Base-by-base conservation (phyloP, 2,888 invertebrate genomes). In the Oscheius myriophilus region DNA sequence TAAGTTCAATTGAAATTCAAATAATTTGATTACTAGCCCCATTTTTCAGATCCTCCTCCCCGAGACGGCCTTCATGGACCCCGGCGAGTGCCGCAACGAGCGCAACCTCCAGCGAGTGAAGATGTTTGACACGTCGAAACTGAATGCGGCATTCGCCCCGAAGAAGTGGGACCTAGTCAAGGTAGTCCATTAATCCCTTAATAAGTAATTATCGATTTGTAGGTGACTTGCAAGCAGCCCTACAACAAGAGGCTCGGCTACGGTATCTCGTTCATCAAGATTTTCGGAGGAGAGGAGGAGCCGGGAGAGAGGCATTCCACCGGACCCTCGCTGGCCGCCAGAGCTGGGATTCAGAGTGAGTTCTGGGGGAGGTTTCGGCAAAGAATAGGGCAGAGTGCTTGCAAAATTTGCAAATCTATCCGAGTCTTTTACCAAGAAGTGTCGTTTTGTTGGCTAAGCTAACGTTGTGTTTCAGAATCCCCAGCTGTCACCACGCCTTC, bases 141-240 rank as follows among this genome's bases (percentile, higher is more conserved):
- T 55, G 16, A 55, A 39, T 39, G 6, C 41, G 0, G 39, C 55
- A 3, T 55, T 55, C n/a, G 33, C 12, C 39, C 9, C 6, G 2
- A 39, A 39, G 16, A 55, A 55, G 4, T 55, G 55, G 55, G 55
- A 55, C 21, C 55, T 55, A 14, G 41, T 55, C 39, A 55, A 55
- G 55, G 55, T 55, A 55, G 18, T 26, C 25, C 18, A 4, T 23
- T 16, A 18, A 9, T 11, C 16, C 14, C n/a, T 12, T 16, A 39
- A 7, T 55, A 54, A 2, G 18, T 33, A 6, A 33, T 33, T 3
- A 9, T 33, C 9, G 3, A 33, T 33, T 9, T 6, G 18, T 55
- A 55, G 55, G 41, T 55, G 16, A 18, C 41, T 16, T 55, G 55
- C 18, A 55, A 55, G n/a, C 55, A 55, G 39, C 55, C 55, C 21